A percentile compares a stretch with the other conserved stretches of the same genome.
Conservation (phyloP, 2,797 vertebrate species). For the Limosa lapponica region DNA sequence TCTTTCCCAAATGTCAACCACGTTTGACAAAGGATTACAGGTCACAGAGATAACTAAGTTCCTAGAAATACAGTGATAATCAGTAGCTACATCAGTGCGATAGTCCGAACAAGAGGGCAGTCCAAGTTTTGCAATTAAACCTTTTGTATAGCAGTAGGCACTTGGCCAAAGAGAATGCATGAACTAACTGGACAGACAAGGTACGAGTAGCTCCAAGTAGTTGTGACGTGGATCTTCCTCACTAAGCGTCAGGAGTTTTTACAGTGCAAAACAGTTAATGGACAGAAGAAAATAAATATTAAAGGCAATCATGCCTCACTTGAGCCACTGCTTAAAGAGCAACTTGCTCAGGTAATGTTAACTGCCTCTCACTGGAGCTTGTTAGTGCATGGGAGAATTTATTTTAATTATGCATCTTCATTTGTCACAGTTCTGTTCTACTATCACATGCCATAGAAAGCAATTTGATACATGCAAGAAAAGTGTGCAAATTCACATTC, state of each 20-base stretch:
- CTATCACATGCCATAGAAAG: not conserved
- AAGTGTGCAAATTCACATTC: not conserved
- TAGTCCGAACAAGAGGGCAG: not conserved
- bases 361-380: not conserved
- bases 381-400: not conserved
- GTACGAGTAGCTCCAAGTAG: not conserved
- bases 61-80: not conserved
- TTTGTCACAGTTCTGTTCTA: not conserved
- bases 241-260: not conserved
- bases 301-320: not conserved
- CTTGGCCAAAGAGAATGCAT: not conserved
- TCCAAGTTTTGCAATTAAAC: not conserved
- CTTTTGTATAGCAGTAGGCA: not conserved
- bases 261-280: not conserved
- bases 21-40: not conserved
- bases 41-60: conserved; percentile 10
- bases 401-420: not conserved
- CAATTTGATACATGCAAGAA: not conserved
- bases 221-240: not conserved
- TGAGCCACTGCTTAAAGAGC: not conserved
- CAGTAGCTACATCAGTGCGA: not conserved
- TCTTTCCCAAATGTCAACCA: conserved; percentile 23
- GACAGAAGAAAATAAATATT: not conserved
- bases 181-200: rapidly evolving
- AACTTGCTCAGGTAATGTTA: not conserved